These are phyloP conservation scores for Coptodon rendalli DNA, from an alignment of 2,113 vertebrate genomes.

Conservation along the genomic window DNA sequence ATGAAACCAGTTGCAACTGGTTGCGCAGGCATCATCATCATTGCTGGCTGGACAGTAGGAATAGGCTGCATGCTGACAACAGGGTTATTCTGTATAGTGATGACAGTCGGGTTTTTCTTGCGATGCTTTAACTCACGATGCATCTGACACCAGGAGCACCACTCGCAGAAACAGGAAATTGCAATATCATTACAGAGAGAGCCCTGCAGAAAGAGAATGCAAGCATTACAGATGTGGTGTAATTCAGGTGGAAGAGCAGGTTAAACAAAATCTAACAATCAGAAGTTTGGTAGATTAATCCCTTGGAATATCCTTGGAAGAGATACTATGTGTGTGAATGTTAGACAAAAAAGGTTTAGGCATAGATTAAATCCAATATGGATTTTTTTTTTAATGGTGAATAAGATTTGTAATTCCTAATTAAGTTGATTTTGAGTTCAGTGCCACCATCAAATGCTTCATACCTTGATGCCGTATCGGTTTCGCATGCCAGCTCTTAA, in stretches of 20 bases:
- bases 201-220: not conserved
- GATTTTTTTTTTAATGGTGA: not conserved
- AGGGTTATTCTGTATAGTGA: not conserved
- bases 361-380: not conserved
- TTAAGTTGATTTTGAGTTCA: not conserved
- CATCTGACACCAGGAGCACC: constrained; percentile 53
- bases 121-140: constrained; percentile 24
- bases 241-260: not conserved
- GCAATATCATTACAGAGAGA: constrained; percentile 13
- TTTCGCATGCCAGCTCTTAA: not conserved
- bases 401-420: not conserved
- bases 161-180: constrained; percentile 19
- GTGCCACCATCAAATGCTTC: not conserved
- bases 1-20: not conserved
- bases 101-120: not conserved
- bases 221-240: not conserved
- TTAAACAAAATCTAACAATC: not conserved
- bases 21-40: not conserved
- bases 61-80: constrained; percentile 15
- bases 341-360: not conserved
- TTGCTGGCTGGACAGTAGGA: not conserved
- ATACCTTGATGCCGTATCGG: not conserved
- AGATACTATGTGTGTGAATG: not conserved
- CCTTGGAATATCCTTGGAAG: not conserved
- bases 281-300: not conserved